A percentile compares a stretch with the other conserved stretches of the same genome.
These are phyloP conservation scores for Elmis aenea DNA, from an alignment of 2,888 invertebrate species.

Conservation along the genomic window DNA sequence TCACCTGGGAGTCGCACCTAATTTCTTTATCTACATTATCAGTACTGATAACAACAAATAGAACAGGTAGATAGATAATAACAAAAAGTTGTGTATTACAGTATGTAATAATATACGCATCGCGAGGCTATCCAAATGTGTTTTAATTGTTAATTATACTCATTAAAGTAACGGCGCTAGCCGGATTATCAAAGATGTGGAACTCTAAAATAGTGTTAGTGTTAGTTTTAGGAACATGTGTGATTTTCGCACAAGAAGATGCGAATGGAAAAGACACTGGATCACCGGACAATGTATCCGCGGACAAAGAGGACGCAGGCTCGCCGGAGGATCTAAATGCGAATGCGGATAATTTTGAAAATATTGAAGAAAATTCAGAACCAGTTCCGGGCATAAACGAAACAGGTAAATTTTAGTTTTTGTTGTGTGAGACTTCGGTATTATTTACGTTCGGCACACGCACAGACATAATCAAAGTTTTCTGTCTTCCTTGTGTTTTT, in stretches of 20 bases:
- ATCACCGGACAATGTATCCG: neutral
- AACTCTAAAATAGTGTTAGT: conserved; percentile 4
- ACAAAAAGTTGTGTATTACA: too few relatives aligned
- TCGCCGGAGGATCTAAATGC: conserved; percentile 2
- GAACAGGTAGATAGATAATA: conserved; percentile 13
- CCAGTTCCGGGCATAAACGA: too few relatives aligned
- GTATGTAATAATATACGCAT: too few relatives aligned
- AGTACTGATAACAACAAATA: conserved; percentile 13
- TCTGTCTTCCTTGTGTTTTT: too few relatives aligned
- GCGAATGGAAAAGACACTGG: neutral
- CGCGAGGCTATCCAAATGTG: too few relatives aligned
- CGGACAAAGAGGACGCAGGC: too few relatives aligned
- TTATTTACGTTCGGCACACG: too few relatives aligned
- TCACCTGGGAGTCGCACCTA: conserved; percentile 15
- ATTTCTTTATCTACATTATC: conserved; percentile 14
- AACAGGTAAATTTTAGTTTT: too few relatives aligned
- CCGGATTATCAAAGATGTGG: conserved; percentile 6
- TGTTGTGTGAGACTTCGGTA: too few relatives aligned
- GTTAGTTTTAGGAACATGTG: conserved; percentile 2
- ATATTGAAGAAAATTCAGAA: too few relatives aligned
- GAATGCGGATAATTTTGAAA: neutral
- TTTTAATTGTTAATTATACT: too few relatives aligned
- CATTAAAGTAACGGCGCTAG: conserved; percentile 1
- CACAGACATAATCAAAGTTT: too few relatives aligned
- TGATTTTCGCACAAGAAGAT: conserved; percentile 5